A percentile compares a stretch with the other conserved stretches of the same genome.
Evolutionary conservation across 2,888 invertebrate species (phyloP).

Genomic region (Drosophila pseudotakahashii): DNA sequence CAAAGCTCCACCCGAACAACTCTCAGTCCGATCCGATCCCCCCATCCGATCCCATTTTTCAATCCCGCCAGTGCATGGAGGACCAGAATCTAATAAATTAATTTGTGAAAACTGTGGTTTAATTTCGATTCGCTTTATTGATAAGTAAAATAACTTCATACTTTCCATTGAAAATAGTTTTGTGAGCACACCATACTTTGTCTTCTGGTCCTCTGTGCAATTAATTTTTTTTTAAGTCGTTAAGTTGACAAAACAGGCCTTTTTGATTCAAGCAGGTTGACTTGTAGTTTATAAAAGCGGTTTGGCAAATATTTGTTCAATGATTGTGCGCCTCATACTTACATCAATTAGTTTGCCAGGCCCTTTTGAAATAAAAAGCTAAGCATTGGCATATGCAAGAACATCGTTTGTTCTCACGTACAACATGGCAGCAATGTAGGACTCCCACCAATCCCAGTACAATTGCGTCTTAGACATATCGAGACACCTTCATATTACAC

Average conservation of each 20-base stretch:
- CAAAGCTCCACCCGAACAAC: constrained; percentile 6
- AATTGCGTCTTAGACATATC: constrained; percentile 21
- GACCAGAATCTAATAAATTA: not conserved
- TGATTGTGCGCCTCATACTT: not conserved
- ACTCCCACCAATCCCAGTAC: constrained; percentile 23
- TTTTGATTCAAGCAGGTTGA: constrained; percentile 2
- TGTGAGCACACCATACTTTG: not conserved
- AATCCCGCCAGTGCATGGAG: not conserved
- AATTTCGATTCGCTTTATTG: no score
- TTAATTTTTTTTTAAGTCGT: not conserved
- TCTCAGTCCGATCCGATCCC: not conserved
- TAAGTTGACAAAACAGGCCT: no score
- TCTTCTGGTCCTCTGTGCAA: not conserved
- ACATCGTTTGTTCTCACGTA: constrained; percentile 18
- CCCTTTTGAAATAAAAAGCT: not conserved
- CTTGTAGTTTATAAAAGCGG: constrained; percentile 3
- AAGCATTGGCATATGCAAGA: not conserved
- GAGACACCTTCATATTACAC: constrained; percentile 13
- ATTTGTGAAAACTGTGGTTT: not conserved
- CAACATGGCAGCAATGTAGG: constrained; percentile 22
- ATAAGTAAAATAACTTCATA: no score
- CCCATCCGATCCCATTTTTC: not conserved
- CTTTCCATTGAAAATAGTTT: not conserved
- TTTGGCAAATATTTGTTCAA: not conserved
- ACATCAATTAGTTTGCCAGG: constrained; percentile 1